Evolutionary conservation across 2,888 invertebrate species (phyloP).

Genomic region (Trichogramma dendrolimi): DNA sequence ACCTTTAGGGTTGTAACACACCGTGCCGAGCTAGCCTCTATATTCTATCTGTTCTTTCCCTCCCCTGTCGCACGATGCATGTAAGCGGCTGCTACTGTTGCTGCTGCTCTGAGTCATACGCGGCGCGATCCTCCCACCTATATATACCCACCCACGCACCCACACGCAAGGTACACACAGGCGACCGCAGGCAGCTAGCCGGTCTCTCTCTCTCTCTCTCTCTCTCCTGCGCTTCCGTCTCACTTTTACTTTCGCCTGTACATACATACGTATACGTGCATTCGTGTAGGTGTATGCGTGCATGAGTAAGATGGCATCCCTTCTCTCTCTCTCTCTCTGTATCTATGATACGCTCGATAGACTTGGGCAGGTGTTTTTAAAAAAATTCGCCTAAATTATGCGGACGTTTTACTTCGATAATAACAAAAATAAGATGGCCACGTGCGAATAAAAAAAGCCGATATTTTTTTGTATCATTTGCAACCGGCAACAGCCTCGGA

Average conservation of each 20-base stretch:
- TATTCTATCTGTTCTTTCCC: too few relatives aligned
- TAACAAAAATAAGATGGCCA: too few relatives aligned
- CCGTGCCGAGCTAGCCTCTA: neutral
- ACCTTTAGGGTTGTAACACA: slow-evolving; percentile 8
- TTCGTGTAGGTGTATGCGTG: neutral
- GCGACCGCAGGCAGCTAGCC: neutral
- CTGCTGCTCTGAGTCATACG: neutral
- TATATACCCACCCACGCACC: too few relatives aligned
- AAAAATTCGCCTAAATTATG: too few relatives aligned
- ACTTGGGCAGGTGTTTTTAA: too few relatives aligned
- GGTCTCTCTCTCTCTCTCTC: slow-evolving; percentile 1
- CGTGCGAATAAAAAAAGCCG: too few relatives aligned
- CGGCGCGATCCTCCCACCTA: neutral
- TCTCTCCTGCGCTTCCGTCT: neutral
- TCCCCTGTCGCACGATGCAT: neutral
- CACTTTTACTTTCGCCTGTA: slow-evolving; percentile 15
- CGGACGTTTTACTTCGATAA: too few relatives aligned
- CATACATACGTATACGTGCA: neutral
- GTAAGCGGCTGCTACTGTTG: neutral
- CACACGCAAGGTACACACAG: neutral
- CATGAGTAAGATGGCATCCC: too few relatives aligned
- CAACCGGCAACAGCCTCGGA: too few relatives aligned
- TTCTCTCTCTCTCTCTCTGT: too few relatives aligned
- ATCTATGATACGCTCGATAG: too few relatives aligned
- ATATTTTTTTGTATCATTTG: too few relatives aligned